Evolutionary conservation across 2,113 vertebrate species (phyloP).

Genomic region (Limnothrissa miodon): DNA sequence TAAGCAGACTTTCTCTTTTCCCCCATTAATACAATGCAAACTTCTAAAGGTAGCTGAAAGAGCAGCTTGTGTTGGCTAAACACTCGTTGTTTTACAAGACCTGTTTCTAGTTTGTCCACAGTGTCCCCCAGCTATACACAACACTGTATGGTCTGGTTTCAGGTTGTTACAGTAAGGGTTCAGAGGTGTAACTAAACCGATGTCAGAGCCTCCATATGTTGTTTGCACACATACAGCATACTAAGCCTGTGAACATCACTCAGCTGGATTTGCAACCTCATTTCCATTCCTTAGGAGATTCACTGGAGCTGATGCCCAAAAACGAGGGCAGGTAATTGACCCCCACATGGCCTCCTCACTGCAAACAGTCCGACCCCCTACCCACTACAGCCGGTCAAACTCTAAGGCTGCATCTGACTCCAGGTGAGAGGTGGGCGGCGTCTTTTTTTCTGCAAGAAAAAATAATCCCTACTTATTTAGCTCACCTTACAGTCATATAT

Average conservation of each 20-base stretch:
- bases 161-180: background rate
- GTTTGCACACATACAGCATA: background rate
- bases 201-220: too few relatives aligned
- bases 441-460: background rate
- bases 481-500: background rate
- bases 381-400: constrained; percentile 40
- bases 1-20: too few relatives aligned
- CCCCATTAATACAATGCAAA: too few relatives aligned
- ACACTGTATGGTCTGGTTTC: too few relatives aligned
- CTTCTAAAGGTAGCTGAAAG: background rate
- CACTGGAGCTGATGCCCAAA: constrained; percentile 31
- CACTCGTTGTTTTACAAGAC: too few relatives aligned
- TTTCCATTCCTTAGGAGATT: constrained; percentile 44
- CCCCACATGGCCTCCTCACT: constrained; percentile 39
- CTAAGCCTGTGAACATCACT: background rate
- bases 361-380: constrained; percentile 31
- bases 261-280: background rate
- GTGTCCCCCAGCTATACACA: background rate
- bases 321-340: constrained; percentile 33
- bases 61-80: background rate
- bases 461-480: background rate
- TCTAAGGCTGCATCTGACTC: constrained; percentile 47
- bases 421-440: constrained; percentile 37
- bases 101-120: background rate
- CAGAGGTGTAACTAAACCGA: too few relatives aligned